These are phyloP conservation scores for Sclerodermus sp. DNA, from an alignment of 2,888 invertebrate species.

Conservation along the genomic window DNA sequence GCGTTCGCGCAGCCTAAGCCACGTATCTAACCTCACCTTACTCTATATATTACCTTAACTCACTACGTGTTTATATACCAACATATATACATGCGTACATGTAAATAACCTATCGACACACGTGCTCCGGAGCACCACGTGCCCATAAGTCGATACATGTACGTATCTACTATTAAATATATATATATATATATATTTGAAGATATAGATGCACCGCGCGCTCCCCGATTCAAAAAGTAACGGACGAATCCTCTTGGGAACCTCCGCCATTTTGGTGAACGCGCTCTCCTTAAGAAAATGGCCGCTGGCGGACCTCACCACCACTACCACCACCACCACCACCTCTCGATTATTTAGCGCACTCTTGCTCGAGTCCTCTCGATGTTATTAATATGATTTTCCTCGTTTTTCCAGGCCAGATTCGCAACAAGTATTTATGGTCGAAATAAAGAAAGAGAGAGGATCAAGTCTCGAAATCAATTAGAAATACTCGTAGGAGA, in stretches of 20 bases:
- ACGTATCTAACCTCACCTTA: constrained; percentile 59
- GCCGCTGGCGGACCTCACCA: too few relatives aligned
- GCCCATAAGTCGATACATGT: constrained; percentile 24
- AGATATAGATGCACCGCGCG: constrained; percentile 42
- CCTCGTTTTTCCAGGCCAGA: constrained; percentile 20
- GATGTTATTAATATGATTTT: constrained; percentile 13
- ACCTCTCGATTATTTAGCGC: too few relatives aligned
- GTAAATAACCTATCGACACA: constrained; percentile 10
- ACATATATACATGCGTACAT: constrained; percentile 40
- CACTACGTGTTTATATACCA: constrained; percentile 55
- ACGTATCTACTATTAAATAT: constrained; percentile 18
- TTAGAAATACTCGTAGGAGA: too few relatives aligned
- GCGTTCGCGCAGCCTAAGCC: constrained; percentile 57
- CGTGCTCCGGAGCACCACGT: background rate
- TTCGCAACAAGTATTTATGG: constrained; percentile 15
- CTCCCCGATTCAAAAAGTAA: constrained; percentile 47
- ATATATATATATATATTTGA: constrained; percentile 21
- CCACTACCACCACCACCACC: too few relatives aligned
- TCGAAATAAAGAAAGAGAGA: too few relatives aligned
- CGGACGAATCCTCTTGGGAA: too few relatives aligned
- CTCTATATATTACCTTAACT: constrained; percentile 57
- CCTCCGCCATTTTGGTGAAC: too few relatives aligned
- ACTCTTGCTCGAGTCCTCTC: background rate
- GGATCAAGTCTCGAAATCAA: constrained; percentile 1
- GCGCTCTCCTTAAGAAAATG: too few relatives aligned